Evolutionary conservation across 2,888 invertebrate species (phyloP).

Genomic region (Branchellion lobata): DNA sequence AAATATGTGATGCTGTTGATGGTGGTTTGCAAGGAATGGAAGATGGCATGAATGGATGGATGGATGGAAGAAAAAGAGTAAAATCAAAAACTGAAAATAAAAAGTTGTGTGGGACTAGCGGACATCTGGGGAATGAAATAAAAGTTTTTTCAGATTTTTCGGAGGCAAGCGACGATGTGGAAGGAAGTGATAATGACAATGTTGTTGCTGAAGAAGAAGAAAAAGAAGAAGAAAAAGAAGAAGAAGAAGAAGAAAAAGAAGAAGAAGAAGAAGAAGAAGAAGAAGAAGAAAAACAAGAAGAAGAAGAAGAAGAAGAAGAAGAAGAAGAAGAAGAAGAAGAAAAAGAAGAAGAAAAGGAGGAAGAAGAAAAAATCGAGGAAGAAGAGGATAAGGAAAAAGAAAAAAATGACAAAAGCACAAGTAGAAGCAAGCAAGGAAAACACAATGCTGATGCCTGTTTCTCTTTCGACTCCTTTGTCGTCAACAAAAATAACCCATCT

Average conservation of each 20-base stretch:
- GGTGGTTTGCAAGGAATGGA: no score
- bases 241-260: not conserved
- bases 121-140: no score
- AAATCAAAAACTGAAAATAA: no score
- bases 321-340: not conserved
- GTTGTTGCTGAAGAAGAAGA: not conserved
- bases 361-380: not conserved
- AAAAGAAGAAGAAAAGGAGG: not conserved
- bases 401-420: not conserved
- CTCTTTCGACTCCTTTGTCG: not conserved
- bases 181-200: not conserved
- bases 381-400: no score
- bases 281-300: not conserved
- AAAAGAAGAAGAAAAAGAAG: not conserved
- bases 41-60: no score
- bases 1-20: no score
- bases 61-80: no score
- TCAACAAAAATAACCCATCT: not conserved
- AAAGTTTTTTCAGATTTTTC: not conserved
- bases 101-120: no score
- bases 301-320: not conserved
- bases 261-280: not conserved
- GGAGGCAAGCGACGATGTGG: conserved; percentile 1
- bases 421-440: not conserved
- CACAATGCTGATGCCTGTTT: not conserved